A percentile compares a stretch with the other conserved stretches of the same genome.
Evolutionary conservation across 2,797 vertebrate genomes (phyloP).

Genomic region (Phrynocephalus guinanensis): DNA sequence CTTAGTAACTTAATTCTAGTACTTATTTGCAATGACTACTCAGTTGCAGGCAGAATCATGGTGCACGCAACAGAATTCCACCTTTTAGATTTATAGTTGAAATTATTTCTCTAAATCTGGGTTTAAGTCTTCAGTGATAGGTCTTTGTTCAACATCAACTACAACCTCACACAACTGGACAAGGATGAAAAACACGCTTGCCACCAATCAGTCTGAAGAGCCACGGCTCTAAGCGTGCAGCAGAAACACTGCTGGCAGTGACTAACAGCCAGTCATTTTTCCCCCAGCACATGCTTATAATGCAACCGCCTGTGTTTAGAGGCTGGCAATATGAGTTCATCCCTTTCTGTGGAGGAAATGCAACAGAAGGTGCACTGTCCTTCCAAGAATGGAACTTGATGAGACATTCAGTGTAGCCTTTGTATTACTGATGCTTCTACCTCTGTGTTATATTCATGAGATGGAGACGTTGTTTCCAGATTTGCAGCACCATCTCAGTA

Average conservation of each 20-base stretch:
- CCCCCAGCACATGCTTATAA: neutral
- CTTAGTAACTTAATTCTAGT: neutral
- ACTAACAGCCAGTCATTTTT: neutral
- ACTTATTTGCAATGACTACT: neutral
- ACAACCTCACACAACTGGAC: neutral
- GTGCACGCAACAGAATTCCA: neutral
- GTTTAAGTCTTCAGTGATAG: neutral
- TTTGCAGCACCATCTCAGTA: neutral
- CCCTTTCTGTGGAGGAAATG: neutral
- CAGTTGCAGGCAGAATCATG: neutral
- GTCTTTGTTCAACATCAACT: neutral
- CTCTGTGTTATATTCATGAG: neutral
- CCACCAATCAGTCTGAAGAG: neutral
- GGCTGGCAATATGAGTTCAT: too few species aligned
- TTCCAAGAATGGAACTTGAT: neutral
- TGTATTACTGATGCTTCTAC: neutral
- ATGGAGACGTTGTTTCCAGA: neutral
- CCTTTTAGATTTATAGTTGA: neutral
- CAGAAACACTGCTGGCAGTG: too few species aligned
- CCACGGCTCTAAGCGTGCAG: neutral
- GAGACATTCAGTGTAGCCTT: neutral
- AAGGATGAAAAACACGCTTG: neutral
- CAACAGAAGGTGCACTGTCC: neutral
- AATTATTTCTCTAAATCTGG: neutral
- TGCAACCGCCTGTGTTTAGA: neutral